Base-by-base conservation (phyloP, 2,888 invertebrate genomes). In the Julus scanicus region DNA sequence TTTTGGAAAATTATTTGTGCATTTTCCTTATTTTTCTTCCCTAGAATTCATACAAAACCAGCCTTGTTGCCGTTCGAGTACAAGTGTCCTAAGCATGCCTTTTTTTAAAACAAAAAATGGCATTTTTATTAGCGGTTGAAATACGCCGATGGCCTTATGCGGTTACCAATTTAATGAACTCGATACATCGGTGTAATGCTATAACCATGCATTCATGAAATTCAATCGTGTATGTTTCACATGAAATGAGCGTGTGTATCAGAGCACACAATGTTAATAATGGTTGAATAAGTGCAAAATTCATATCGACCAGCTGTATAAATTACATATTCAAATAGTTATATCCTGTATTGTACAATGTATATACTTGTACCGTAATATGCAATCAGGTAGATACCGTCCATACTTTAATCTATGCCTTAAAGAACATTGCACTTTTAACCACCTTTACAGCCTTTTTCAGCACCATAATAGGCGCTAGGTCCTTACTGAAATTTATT, bases 351-450 rank as follows among this genome's bases (percentile, higher is more conserved):
- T 80, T 80, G 80, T 80, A 80, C 80, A 80, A 80, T 80, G 80
- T 80, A 80, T 80, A 80, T 80, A 80, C 20, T 8, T 85, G 49
- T 85, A 85, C 20, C 20, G 85, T 44, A 85, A 85, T 85, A 85
- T 85, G 85, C 85, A 85, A 85, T 85, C 40, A 85, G 49, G 85
- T 85, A 85, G 85, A 85, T 44, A 85, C 85, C 85, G 85, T 85
- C 85, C 85, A 85, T 48, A 85, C 44, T 48, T 85, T 85, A 44
- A 85, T 85, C 85, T 48, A 29, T 44, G 85, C 85, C 85, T 85
- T 85, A 85, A 44, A 20, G 29, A 85, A 85, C 15, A 80, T 4
- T 9, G 15, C 37, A 80, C 80, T 39, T 80, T 80, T 37, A 80
- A 80, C 37, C 80, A 37, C 37, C 37, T 17, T 53, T 20, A 37